phyloP scores from a whole-genome alignment of 1,140 invertebrate species.

The Episyrphus balteatus region DNA sequence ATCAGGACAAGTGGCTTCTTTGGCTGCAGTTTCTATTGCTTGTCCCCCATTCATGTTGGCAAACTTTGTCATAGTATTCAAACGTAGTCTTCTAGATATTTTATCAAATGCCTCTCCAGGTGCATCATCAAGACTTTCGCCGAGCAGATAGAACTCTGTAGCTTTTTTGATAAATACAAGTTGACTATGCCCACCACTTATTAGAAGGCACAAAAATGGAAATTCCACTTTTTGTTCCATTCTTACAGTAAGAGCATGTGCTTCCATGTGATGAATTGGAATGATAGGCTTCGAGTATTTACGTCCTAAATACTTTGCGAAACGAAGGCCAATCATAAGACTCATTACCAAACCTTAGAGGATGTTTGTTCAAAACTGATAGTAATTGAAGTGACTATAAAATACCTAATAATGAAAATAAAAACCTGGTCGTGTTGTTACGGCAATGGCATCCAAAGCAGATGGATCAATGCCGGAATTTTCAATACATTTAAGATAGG shows the following conservation, averaged over 20 bases:
- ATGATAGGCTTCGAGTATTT: constrained; percentile 72
- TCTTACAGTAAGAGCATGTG: constrained; percentile 84
- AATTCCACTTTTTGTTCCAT: constrained; percentile 61
- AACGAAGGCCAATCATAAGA: constrained; percentile 67
- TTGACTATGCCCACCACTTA: constrained; percentile 88
- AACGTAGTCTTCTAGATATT: constrained; percentile 72
- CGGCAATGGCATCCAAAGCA: constrained; percentile 81
- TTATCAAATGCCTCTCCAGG: constrained; percentile 90
- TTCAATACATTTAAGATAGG: constrained; percentile 58
- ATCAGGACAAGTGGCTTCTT: constrained; percentile 46
- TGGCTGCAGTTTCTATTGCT: constrained; percentile 74
- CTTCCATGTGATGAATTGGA: constrained; percentile 97
- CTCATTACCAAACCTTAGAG: constrained; percentile 57
- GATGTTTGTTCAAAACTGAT: neutral
- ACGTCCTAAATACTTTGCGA: constrained; percentile 68
- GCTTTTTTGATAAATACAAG: constrained; percentile 65
- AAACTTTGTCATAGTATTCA: constrained; percentile 68
- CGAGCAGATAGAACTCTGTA: constrained; percentile 68
- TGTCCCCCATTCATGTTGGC: constrained; percentile 62
- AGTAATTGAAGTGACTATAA: neutral
- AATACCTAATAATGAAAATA: neutral
- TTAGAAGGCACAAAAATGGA: constrained; percentile 80
- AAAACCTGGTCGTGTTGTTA: constrained; percentile 74
- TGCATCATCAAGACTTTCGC: constrained; percentile 68
- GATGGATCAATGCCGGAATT: constrained; percentile 52